Evolutionary conservation across 2,888 invertebrate species (phyloP), one percentile per base, ranked within the genome.

Genomic region (Bedellia somnulentella): DNA sequence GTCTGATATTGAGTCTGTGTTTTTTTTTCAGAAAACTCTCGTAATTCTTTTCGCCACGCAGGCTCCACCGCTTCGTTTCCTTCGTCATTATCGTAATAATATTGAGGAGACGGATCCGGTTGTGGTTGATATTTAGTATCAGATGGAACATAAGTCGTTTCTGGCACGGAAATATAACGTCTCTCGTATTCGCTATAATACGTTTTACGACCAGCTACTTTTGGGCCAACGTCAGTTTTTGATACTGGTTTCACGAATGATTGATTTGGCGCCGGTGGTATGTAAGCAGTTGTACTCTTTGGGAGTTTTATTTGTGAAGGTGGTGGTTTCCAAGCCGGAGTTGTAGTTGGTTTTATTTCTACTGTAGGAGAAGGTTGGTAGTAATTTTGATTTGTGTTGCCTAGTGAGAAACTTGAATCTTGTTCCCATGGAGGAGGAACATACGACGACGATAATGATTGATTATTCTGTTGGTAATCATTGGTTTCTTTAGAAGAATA

Each of bases 381-480:
- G 13, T 30, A 73, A 18, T 42, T 42, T 29, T 59, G 66, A 22
- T 47, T 54, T 24, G 58, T 55, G 4, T 27, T 10, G 2, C 31
- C 31, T n/a, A 52, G 43, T 18, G 55, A 52, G 34, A 70, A 73
- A 24, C 47, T 52, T 10, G 59, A 45, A 36, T 70, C 71, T 37
- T 73, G 73, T 42, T 75, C 75, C 75, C 75, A 75, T 8, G 75
- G 75, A 22, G 75, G 75, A 32, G 75, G 75, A 4, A 75, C 68
- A 35, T 75, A 75, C 15, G 64, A 59, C 8, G 70, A 56, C 13
- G 66, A 57, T 38, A 58, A 58, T 32, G 63, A 57, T 30, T 63
- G 63, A 30, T 56, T 43, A n/a, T 57, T 44, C 30, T 53, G 54
- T 37, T 66, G 55, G 35, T 63, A 70, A 23, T 57, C 35, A 43